Base-by-base conservation (phyloP, 2,888 invertebrate genomes). In the Limenitis camilla region DNA sequence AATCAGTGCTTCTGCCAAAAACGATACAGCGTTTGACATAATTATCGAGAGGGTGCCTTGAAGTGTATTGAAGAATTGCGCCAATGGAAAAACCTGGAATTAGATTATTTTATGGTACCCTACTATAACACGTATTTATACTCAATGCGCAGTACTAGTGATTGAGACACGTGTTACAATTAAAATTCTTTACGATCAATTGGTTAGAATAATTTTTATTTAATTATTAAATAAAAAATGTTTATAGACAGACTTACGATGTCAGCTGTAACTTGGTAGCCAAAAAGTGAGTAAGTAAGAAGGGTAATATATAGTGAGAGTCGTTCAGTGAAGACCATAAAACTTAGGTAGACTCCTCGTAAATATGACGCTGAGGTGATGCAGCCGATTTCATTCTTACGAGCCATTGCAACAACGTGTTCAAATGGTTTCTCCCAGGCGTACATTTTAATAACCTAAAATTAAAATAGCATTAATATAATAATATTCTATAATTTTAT, bases 391-490 rank as follows among this genome's bases (percentile, higher is more conserved):
- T 91, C 93, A 64, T 90, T 92, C 82, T 90, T 90, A 67, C 97
- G 85, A 1, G 95, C 93, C 46, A 90, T 76, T 6, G 91, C 91
- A 3, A 98, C 93, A n/a, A 96, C 90, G 58, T 92, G 90, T 55
- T 94, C 93, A 71, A 98, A 97, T 0, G 96, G 95, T 63, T 92
- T 93, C 75, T 98, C 98, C 94, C 98, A 98, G 4, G 96, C 95
- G 73, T 97, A 98, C 96, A 98, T 97, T 89, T 98, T 98, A 61
- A 98, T 95, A 2, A 97, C 96, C 88, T 94, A 83, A 68, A 90
- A 55, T 29, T 38, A 52, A 45, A 42, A 31, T 6, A 47, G 35
- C 30, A 7, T 6, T 9, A 31, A 27, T 32, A 32, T 11, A 10
- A 41, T 29, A 30, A 49, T 19, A 19, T 2, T 19, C 19, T 19